Evolutionary conservation across 2,797 vertebrate genomes (phyloP), one percentile per base, ranked within the genome.

Genomic region (Arnoldichthys spilopterus): DNA sequence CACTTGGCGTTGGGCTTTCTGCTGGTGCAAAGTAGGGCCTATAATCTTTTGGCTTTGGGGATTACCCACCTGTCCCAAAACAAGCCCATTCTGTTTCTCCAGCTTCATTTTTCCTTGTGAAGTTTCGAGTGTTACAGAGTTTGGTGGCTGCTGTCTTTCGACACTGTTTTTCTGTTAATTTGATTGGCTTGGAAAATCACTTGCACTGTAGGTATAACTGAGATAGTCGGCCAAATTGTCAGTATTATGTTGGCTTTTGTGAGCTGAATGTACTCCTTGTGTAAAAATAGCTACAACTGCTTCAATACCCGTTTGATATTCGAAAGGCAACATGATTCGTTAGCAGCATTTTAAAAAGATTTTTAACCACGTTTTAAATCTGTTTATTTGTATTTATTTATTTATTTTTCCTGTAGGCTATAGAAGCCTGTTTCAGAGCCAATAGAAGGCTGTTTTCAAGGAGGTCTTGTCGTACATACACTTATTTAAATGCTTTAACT

Each of bases 231-330:
- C 62, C 68, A 37, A 28, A 70, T 28, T 63, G 76, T 78, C 88
- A 85, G 90, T 92, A 84, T 90, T 91, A 83, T 76, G 86, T 83
- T 82, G 82, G 79, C 73, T 56, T 83, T 82, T 49, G 81, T 64
- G 80, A 79, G 80, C 84, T 87, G 89, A 90, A 90, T 91, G 89
- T 90, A 89, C 84, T 85, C 86, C 76, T 72, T 72, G 86, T 78
- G 86, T 86, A 82, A 79, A 71, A 83, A 77, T 34, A 67, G 63
- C 82, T 79, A 28, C 58, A 54, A 87, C 82, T 77, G 84, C 84
- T 90, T 86, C 83, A 84, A 86, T 83, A 79, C 82, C 83, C 43
- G 32, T 86, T 88, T 85, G 82, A 85, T 85, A 83, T 79, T 49
- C 49, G 22, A 77, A 69, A 74, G 78, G 78, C 78, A 49, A 69